These are phyloP conservation scores for Aurelia aurita DNA, from an alignment of 30 jellyfish, hydroid and myxozoan species.

Conservation along the genomic window DNA sequence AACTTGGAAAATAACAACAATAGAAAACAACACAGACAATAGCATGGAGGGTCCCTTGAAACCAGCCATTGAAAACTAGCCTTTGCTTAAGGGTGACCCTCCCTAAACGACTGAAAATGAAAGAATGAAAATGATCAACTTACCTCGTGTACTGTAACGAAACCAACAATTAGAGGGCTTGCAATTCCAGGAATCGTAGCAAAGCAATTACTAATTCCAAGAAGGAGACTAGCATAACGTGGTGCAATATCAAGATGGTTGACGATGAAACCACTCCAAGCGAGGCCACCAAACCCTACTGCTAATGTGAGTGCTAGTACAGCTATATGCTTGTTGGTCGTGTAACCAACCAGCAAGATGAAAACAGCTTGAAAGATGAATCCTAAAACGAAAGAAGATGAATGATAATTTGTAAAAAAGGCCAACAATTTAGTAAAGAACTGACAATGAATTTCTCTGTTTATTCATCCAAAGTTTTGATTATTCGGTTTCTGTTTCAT, in stretches of 20 bases:
- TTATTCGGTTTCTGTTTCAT: too few relatives aligned
- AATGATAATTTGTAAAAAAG: neutral
- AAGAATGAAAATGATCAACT: too few relatives aligned
- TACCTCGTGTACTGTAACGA: slow-evolving; percentile 82
- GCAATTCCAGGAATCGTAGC: slow-evolving; percentile 97
- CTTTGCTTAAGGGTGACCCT: too few relatives aligned
- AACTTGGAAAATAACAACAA: too few relatives aligned
- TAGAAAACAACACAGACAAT: too few relatives aligned
- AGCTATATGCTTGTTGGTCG: slow-evolving; percentile 75
- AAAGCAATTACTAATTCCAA: slow-evolving; percentile 94
- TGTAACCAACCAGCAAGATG: slow-evolving; percentile 81
- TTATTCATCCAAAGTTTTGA: too few relatives aligned
- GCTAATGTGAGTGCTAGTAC: slow-evolving; percentile 88
- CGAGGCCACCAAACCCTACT: slow-evolving; percentile 92
- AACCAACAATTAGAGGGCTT: slow-evolving; percentile 91
- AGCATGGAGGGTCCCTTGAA: too few relatives aligned
- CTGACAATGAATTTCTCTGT: too few relatives aligned
- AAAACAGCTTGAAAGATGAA: slow-evolving; percentile 80
- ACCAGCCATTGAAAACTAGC: too few relatives aligned
- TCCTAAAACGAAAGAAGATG: slow-evolving; percentile 48
- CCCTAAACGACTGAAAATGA: too few relatives aligned
- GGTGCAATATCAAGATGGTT: slow-evolving; percentile 96
- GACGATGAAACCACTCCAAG: slow-evolving; percentile 95
- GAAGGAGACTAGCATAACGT: slow-evolving; percentile 89
- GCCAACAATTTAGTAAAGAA: too few relatives aligned